These are phyloP conservation scores for Egretta garzetta DNA, from an alignment of 2,113 vertebrate species.

Conservation along the genomic window DNA sequence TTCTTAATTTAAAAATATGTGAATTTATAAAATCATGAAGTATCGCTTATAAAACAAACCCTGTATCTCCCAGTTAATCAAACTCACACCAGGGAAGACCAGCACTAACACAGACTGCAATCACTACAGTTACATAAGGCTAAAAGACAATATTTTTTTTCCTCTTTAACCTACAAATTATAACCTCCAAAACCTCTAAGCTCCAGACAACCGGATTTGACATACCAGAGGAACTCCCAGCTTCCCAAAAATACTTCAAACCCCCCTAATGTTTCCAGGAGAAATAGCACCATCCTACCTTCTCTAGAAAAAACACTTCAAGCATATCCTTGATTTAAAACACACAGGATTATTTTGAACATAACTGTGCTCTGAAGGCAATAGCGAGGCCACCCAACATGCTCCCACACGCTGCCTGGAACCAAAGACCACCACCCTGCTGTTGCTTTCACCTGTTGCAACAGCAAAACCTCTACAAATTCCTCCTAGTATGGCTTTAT, in stretches of 20 bases:
- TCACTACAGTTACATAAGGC: too few relatives aligned
- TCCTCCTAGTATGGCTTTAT: neutral
- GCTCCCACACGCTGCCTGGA: fast-evolving
- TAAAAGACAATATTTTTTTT: fast-evolving
- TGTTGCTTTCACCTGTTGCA: fast-evolving
- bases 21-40: neutral
- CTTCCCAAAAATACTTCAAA: neutral
- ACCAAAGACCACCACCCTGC: fast-evolving
- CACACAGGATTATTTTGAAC: neutral
- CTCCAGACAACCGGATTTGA: fast-evolving
- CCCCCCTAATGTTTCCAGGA: fast-evolving
- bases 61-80: neutral
- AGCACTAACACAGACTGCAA: neutral
- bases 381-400: fast-evolving
- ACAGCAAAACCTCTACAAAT: fast-evolving
- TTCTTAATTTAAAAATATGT: neutral
- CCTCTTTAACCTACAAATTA: neutral
- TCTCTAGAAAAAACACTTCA: neutral
- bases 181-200: neutral
- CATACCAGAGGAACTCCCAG: neutral
- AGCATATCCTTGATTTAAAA: fast-evolving
- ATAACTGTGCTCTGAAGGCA: neutral
- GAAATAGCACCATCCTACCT: neutral
- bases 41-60: neutral
- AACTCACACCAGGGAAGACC: neutral